Evolutionary conservation across 2,113 vertebrate species (phyloP), one percentile per base, ranked within the genome.

Genomic region (Epinephelus lanceolatus): DNA sequence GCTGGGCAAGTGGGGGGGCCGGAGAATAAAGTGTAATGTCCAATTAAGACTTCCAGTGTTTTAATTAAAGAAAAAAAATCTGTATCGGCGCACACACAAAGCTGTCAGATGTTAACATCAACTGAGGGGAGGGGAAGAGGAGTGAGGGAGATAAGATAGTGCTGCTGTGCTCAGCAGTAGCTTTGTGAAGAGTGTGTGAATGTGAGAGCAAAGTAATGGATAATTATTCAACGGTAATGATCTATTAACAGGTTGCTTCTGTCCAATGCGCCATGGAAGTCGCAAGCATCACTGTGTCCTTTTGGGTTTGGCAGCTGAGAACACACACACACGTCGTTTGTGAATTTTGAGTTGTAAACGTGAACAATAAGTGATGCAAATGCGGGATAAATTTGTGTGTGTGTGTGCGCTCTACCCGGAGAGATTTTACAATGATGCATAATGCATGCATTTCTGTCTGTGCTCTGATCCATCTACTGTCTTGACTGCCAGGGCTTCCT

Each of bases 401-500:
- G 63, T 80, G 10, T 85, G 61, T 10, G 59, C 7, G 7, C 18
- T 77, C 56, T 18, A 80, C 83, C 87, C 87, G 21, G 55, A 81
- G 91, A 93, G 91, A 87, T 91, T 92, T 91, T 85, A 86, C 89
- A 83, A 3, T 78, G 72, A 92, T 95, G 90, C 94, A 96, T 96
- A 92, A 96, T 95, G 93, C 90, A 95, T 96, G 91, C 57, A 73
- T 82, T 78, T 66, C 88, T 85, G 94, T 90, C 91, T 94, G 79
- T 83, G 86, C 89, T 89, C 90, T 93, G 89, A 94, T 95, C 93
- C 93, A 83, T 88, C 92, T 81, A 91, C 92, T 92, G 92, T 94
- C 92, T 93, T 92, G 80, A 92, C 93, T 93, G 90, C 93, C 81
- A 89, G 81, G n/a, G 91, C 88, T 94, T 94, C 88, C 91, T 94